A percentile compares a stretch with the other conserved stretches of the same genome.
Evolutionary conservation across 2,888 invertebrate genomes (phyloP).

Genomic region (Parapristionchus giblindavisi): DNA sequence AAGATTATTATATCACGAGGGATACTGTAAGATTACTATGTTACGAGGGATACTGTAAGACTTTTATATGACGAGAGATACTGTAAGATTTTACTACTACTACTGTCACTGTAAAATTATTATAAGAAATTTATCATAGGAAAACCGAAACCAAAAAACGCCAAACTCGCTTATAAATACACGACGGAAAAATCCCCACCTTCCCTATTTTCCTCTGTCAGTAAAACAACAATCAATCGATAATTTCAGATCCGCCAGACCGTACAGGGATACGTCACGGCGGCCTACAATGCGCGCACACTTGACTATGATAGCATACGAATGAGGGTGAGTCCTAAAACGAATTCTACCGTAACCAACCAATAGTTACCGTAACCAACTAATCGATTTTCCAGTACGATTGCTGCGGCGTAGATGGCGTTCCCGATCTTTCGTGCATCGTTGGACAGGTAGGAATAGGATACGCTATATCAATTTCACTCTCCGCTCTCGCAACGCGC

Average conservation of each 20-base stretch:
- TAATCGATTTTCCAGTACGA: slow-evolving; percentile 53
- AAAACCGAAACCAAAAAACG: no score
- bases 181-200: neutral
- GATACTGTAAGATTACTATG: no score
- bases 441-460: slow-evolving; percentile 41
- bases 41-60: no score
- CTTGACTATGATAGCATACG: slow-evolving; percentile 38
- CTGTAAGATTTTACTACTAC: no score
- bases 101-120: no score
- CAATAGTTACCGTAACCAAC: neutral
- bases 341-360: neutral
- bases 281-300: slow-evolving; percentile 48
- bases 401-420: slow-evolving; percentile 56
- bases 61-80: no score
- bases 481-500: no score
- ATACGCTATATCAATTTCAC: no score
- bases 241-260: slow-evolving; percentile 47
- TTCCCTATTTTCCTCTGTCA: neutral
- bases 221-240: neutral
- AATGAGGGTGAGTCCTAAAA: slow-evolving; percentile 26
- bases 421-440: slow-evolving; percentile 42
- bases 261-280: slow-evolving; percentile 52
- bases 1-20: no score
- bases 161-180: no score
- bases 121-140: no score